Conservation (phyloP, 1,140 invertebrate genomes). For the Drosophila bocqueti region DNA sequence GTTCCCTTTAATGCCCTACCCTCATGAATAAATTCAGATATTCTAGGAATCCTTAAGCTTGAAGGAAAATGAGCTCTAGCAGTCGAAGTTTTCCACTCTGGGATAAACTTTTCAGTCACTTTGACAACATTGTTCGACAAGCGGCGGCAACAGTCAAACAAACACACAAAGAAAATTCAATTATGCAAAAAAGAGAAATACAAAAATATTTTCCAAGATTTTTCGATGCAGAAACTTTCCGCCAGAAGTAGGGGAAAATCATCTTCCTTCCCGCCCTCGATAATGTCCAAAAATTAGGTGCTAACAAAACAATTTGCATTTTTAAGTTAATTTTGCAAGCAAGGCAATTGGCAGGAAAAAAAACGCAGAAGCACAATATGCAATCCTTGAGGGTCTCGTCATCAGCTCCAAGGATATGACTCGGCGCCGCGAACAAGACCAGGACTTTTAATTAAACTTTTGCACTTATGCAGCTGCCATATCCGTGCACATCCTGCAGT, state of each 20-base stretch:
- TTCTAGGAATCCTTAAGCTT: constrained; percentile 7
- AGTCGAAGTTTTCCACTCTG: constrained; percentile 32
- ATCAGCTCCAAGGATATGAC: constrained; percentile 63
- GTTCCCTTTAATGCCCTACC: neutral
- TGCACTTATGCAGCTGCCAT: constrained; percentile 78
- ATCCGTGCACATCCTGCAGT: constrained; percentile 64
- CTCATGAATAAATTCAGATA: neutral
- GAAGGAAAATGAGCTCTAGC: neutral
- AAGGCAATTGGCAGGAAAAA: constrained; percentile 32
- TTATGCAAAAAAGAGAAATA: constrained; percentile 73
- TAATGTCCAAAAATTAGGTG: constrained; percentile 84
- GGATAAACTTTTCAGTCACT: constrained; percentile 43
- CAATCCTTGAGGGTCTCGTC: constrained; percentile 66
- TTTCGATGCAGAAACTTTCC: constrained; percentile 48
- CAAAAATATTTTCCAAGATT: constrained; percentile 50
- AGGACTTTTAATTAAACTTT: constrained; percentile 78
- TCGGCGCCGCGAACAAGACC: constrained; percentile 12
- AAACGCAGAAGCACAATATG: constrained; percentile 33
- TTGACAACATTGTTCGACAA: constrained; percentile 42
- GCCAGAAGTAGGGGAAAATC: neutral
- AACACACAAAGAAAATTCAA: constrained; percentile 74
- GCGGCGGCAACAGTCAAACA: constrained; percentile 30
- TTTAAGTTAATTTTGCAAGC: constrained; percentile 74
- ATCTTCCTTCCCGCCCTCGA: constrained; percentile 12
- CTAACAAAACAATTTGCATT: constrained; percentile 85